Conservation (phyloP, 2,888 invertebrate genomes). For the Philereme vetulata region DNA sequence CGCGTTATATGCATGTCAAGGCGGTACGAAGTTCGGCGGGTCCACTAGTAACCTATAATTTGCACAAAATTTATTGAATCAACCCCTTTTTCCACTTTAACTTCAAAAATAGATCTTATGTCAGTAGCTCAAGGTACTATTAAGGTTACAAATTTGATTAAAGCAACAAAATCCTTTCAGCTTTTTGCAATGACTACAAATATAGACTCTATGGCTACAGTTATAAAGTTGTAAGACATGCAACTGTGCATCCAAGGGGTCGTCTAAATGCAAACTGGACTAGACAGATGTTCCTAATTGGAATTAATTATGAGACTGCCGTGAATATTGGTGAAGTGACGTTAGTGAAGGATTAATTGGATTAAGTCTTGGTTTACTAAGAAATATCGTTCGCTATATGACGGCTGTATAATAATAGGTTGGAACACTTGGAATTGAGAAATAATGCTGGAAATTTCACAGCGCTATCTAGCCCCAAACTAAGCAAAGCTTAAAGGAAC, state of each 20-base stretch:
- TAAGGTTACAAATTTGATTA: not conserved
- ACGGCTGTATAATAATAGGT: too few species aligned
- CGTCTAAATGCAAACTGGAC: slow-evolving; percentile 37
- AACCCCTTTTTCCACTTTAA: not conserved
- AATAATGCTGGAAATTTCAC: too few species aligned
- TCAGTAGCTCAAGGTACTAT: not conserved
- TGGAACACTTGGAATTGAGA: too few species aligned
- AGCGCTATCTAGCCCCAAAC: too few species aligned
- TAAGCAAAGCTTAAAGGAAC: too few species aligned
- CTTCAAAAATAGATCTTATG: not conserved
- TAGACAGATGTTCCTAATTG: slow-evolving; percentile 38
- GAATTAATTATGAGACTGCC: slow-evolving; percentile 32
- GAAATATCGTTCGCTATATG: too few species aligned
- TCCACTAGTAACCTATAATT: too few species aligned
- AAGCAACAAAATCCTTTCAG: not conserved
- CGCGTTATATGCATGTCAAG: too few species aligned
- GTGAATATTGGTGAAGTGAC: slow-evolving; percentile 18
- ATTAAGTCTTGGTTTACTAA: slow-evolving; percentile 6
- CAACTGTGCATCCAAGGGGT: slow-evolving; percentile 19
- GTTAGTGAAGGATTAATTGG: slow-evolving; percentile 24
- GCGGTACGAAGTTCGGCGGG: too few species aligned
- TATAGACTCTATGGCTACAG: not conserved
- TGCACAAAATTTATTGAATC: too few species aligned
- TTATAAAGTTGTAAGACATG: slow-evolving; percentile 1
- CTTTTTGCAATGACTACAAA: not conserved